A percentile compares a stretch with the other conserved stretches of the same genome.
Conservation (phyloP, 2,888 invertebrate genomes). For the Sipha maydis region DNA sequence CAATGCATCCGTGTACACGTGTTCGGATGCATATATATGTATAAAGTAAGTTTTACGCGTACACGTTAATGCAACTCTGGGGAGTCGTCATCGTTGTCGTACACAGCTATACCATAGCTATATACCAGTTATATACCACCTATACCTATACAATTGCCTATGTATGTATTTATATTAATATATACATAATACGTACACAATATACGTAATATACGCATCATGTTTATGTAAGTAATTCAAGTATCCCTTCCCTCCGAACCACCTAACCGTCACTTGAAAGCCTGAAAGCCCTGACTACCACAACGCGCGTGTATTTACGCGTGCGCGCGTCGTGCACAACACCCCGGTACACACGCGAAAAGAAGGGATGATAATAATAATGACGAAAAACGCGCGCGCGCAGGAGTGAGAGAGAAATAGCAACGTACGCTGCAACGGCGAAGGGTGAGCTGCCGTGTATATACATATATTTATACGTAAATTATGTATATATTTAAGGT, state of each 20-base stretch:
- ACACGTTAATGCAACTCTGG: slow-evolving; percentile 50
- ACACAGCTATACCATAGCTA: background rate
- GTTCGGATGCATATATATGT: background rate
- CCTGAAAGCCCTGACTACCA: no score
- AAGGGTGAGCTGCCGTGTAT: background rate
- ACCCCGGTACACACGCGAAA: background rate
- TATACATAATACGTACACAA: background rate
- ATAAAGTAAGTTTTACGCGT: background rate
- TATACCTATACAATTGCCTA: no score
- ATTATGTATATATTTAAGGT: no score
- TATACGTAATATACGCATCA: slow-evolving; percentile 18
- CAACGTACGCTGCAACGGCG: background rate
- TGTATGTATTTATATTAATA: background rate
- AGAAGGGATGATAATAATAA: background rate
- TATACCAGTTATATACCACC: background rate
- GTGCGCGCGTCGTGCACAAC: background rate
- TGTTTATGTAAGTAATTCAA: slow-evolving; percentile 52
- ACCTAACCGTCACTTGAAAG: background rate
- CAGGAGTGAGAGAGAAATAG: background rate
- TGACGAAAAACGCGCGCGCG: background rate
- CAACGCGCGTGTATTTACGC: background rate
- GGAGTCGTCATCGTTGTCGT: slow-evolving; percentile 44
- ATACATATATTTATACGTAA: no score
- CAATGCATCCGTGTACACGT: background rate
- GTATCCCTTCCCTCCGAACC: background rate